Evolutionary conservation across 1,140 invertebrate genomes (phyloP).

Genomic region (Ooceraea biroi): DNA sequence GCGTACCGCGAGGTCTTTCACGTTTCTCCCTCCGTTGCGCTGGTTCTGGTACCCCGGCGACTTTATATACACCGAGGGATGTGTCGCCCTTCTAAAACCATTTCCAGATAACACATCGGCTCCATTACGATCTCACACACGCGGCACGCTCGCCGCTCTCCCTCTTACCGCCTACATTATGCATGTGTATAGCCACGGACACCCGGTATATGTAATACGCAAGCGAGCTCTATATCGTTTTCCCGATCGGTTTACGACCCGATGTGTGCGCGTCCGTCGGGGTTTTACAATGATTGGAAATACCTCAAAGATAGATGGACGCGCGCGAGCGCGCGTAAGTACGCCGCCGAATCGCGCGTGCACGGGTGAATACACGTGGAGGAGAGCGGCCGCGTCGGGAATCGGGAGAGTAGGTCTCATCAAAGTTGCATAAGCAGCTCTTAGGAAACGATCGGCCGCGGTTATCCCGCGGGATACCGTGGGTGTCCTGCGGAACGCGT

Average conservation of each 20-base stretch:
- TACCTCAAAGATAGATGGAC: constrained; percentile 76
- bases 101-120: constrained; percentile 84
- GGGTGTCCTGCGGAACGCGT: constrained; percentile 81
- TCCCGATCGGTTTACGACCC: constrained; percentile 85
- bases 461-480: constrained; percentile 79
- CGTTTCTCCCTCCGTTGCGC: constrained; percentile 37
- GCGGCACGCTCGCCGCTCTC: constrained; percentile 15
- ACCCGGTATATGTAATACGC: constrained; percentile 63
- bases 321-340: constrained; percentile 38
- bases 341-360: constrained; percentile 25
- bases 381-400: constrained; percentile 51
- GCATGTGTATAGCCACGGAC: constrained; percentile 69
- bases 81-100: constrained; percentile 86
- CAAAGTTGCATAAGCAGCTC: constrained; percentile 85
- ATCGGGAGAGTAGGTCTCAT: constrained; percentile 80
- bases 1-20: constrained; percentile 57
- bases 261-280: constrained; percentile 80
- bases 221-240: constrained; percentile 80
- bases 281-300: constrained; percentile 87
- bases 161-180: constrained; percentile 65
- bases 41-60: constrained; percentile 74
- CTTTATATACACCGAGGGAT: constrained; percentile 83
- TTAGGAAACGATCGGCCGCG: constrained; percentile 84
- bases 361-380: not conserved
- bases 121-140: constrained; percentile 71